Conservation (phyloP, 2,113 vertebrate genomes). For the Protobothrops mucrosquamatus region DNA sequence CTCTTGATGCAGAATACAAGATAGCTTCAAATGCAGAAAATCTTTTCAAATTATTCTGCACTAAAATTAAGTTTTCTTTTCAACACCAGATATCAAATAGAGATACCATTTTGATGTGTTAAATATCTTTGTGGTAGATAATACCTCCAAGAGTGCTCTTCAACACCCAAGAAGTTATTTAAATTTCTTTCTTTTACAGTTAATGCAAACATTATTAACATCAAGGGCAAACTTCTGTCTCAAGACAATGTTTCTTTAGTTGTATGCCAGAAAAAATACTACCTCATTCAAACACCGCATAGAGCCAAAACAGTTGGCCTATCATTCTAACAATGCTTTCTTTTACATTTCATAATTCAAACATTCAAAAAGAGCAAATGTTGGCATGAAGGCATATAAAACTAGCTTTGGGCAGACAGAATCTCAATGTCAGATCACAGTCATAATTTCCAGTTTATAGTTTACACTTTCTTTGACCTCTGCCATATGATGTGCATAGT, state of each 20-base stretch:
- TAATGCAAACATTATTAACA: neutral
- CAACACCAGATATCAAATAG: constrained; percentile 18
- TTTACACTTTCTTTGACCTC: neutral
- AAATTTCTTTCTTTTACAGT: neutral
- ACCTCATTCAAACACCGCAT: constrained; percentile 43
- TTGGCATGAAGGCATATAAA: neutral
- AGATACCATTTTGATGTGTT: neutral
- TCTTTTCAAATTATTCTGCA: constrained; percentile 57
- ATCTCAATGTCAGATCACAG: neutral
- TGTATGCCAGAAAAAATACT: neutral
- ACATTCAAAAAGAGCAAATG: neutral
- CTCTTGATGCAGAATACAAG: constrained; percentile 61
- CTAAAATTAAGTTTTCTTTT: constrained; percentile 49
- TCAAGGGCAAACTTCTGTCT: neutral
- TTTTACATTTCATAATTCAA: constrained; percentile 37
- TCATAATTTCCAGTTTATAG: neutral
- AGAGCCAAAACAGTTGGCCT: constrained; percentile 12
- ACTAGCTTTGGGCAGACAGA: neutral
- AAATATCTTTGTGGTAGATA: constrained; percentile 16
- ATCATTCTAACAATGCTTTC: constrained; percentile 36
- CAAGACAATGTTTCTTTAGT: neutral
- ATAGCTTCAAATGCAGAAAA: constrained; percentile 52
- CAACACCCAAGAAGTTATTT: neutral
- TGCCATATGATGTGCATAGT: neutral
- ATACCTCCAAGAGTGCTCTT: neutral